These are phyloP conservation scores for Flexamia atlantica DNA, from an alignment of 2,888 invertebrate species.

Conservation along the genomic window DNA sequence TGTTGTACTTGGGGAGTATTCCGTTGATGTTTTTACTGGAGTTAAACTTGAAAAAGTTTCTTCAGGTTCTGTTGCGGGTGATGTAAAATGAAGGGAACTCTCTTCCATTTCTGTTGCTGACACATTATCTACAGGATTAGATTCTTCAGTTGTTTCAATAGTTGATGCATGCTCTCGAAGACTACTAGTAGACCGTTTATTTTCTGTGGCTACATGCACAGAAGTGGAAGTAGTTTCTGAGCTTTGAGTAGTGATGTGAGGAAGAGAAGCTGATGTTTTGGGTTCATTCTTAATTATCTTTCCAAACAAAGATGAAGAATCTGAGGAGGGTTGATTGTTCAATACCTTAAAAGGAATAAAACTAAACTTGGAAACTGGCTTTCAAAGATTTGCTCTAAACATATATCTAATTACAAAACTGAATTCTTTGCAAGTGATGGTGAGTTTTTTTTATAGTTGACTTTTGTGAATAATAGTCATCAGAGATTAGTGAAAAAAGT, in stretches of 20 bases:
- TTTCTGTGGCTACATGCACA: not conserved
- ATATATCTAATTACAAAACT: too few species aligned
- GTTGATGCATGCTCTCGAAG: not conserved
- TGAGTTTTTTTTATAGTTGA: too few species aligned
- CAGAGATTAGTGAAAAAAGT: too few species aligned
- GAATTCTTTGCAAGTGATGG: too few species aligned
- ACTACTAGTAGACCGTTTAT: not conserved
- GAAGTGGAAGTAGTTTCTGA: not conserved
- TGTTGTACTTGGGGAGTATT: not conserved
- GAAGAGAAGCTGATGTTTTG: not conserved
- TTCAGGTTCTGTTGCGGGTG: not conserved
- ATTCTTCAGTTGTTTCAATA: not conserved
- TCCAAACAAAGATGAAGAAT: not conserved
- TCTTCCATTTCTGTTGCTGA: not conserved
- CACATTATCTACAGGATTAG: not conserved
- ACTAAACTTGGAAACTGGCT: too few species aligned
- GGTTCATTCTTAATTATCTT: conserved; percentile 6
- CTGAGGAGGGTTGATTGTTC: not conserved
- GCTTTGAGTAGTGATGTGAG: not conserved
- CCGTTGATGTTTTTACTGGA: not conserved
- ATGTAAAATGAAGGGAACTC: not conserved
- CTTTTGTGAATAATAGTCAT: too few species aligned
- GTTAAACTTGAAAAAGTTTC: not conserved
- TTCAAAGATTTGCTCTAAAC: too few species aligned
- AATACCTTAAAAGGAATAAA: not conserved